Conservation (phyloP, 2,113 vertebrate species). For the Sebastes schlegelii region DNA sequence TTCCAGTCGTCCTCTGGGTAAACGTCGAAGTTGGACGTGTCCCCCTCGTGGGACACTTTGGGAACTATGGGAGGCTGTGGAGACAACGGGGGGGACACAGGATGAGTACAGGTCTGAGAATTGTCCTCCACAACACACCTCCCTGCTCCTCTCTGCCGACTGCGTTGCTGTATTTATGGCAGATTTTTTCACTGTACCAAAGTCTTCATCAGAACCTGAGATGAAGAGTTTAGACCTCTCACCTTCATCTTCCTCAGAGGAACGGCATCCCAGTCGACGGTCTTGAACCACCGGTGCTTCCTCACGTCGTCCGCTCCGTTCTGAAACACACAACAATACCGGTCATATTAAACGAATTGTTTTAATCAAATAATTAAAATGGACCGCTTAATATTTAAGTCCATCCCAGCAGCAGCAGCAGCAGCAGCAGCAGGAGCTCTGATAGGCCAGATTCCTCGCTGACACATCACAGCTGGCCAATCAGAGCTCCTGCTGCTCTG, state of each 20-base stretch:
- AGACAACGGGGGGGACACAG: not conserved
- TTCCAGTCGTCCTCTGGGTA: conserved; percentile 96
- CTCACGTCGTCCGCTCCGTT: conserved; percentile 96
- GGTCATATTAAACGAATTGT: too few species aligned
- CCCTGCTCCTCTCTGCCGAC: too few species aligned
- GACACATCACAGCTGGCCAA: conserved; percentile 13
- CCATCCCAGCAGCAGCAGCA: not conserved
- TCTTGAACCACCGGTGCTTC: conserved; percentile 94
- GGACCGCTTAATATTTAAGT: too few species aligned
- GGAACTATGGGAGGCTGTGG: conserved; percentile 93
- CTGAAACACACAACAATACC: conserved; percentile 72
- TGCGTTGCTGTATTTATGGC: too few species aligned
- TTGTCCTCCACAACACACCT: too few species aligned
- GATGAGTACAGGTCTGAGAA: too few species aligned
- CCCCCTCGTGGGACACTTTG: conserved; percentile 91
- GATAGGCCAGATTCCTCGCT: conserved; percentile 5
- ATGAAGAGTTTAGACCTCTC: not conserved
- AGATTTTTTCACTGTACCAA: too few species aligned
- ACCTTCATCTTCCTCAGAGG: conserved; percentile 86
- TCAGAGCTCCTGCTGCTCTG: conserved; percentile 11
- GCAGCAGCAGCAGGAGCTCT: not conserved
- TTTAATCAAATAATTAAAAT: too few species aligned
- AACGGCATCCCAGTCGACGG: conserved; percentile 92
- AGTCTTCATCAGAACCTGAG: too few species aligned
- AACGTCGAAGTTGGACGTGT: conserved; percentile 97